A percentile compares a stretch with the other conserved stretches of the same genome.
Evolutionary conservation across 2,888 invertebrate species (phyloP).

Genomic region (Volucella inflata): DNA sequence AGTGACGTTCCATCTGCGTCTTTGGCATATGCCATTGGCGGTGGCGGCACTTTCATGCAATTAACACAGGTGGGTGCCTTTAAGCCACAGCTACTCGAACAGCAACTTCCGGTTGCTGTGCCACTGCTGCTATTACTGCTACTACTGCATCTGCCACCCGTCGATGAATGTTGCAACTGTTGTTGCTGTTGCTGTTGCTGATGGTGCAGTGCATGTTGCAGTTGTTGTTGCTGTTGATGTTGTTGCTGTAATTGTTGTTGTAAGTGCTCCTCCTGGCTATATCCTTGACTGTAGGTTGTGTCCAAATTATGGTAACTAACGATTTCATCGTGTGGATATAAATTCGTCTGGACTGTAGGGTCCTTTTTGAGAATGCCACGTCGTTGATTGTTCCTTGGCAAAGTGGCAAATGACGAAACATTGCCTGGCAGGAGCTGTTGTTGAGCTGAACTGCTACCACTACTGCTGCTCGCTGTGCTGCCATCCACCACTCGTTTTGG

Average conservation of each 20-base stretch:
- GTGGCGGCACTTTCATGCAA: slow-evolving; percentile 78
- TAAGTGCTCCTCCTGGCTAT: slow-evolving; percentile 76
- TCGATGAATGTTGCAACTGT: slow-evolving; percentile 65
- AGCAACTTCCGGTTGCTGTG: slow-evolving; percentile 71
- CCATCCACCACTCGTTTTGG: slow-evolving; percentile 85
- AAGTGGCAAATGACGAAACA: slow-evolving; percentile 84
- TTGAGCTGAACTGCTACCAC: slow-evolving; percentile 50
- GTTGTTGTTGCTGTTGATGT: slow-evolving; percentile 62
- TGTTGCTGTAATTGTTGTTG: slow-evolving; percentile 77
- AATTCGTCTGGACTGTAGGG: slow-evolving; percentile 80
- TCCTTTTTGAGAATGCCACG: slow-evolving; percentile 83
- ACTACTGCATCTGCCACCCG: slow-evolving; percentile 66
- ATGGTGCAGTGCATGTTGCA: slow-evolving; percentile 77
- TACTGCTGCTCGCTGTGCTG: slow-evolving; percentile 72
- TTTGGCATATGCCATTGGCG: slow-evolving; percentile 65
- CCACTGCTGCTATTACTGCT: slow-evolving; percentile 64
- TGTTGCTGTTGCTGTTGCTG: slow-evolving; percentile 75
- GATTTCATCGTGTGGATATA: slow-evolving; percentile 83
- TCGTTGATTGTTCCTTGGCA: slow-evolving; percentile 83
- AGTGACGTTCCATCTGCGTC: slow-evolving; percentile 80
- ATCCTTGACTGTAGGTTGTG: slow-evolving; percentile 80
- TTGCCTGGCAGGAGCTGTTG: slow-evolving; percentile 78
- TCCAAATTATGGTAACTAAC: slow-evolving; percentile 83
- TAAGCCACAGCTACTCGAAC: slow-evolving; percentile 79
- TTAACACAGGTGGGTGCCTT: slow-evolving; percentile 77